Conservation (phyloP, 2,113 vertebrate genomes). For the Coptodon rendalli region DNA sequence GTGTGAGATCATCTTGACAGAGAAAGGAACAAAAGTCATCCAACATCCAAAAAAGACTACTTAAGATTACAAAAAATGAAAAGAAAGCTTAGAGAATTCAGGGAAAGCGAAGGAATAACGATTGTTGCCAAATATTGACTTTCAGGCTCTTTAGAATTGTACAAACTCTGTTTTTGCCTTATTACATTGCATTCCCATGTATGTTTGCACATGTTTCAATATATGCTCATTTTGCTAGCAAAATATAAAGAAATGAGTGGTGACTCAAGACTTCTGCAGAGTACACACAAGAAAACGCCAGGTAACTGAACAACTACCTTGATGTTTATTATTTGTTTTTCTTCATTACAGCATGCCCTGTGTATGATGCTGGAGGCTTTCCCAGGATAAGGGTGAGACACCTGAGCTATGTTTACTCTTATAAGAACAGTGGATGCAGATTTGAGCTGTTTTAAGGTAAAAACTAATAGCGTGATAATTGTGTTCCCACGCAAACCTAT, state of each 20-base stretch:
- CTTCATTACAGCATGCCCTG: background rate
- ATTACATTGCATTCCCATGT: background rate
- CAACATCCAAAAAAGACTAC: background rate
- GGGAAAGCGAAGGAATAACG: background rate
- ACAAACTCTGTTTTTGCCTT: background rate
- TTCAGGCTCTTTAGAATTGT: background rate
- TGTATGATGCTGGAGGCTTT: background rate
- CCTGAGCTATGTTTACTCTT: background rate
- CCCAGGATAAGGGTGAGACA: background rate
- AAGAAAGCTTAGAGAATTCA: background rate
- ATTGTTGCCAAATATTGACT: background rate
- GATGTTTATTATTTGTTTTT: background rate
- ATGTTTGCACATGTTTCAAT: background rate
- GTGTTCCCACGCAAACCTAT: background rate
- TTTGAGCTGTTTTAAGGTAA: background rate
- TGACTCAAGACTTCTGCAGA: background rate
- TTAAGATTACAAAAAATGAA: background rate
- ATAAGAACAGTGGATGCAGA: background rate
- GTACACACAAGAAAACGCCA: background rate
- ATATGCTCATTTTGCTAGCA: background rate
- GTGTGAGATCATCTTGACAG: background rate
- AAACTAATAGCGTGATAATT: background rate
- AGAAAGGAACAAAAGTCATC: background rate
- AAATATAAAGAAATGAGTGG: background rate
- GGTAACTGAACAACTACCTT: background rate